Conservation (phyloP, 2,888 invertebrate species). For the Stenodera caucasica region DNA sequence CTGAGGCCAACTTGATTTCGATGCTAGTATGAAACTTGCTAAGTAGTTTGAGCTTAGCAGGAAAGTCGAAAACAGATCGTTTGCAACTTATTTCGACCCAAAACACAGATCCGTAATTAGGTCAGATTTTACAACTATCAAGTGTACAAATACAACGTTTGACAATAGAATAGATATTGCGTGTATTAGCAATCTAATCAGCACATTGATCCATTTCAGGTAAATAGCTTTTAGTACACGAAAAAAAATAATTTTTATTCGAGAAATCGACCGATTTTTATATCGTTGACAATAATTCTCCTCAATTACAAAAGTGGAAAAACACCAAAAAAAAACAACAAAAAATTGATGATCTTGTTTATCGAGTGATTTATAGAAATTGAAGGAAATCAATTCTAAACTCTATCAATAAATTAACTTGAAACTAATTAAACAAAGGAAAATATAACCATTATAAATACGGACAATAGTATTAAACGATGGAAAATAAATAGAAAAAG, state of each 20-base stretch:
- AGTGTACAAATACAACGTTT: constrained; percentile 1
- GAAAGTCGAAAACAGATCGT: too few species aligned
- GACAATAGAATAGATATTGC: neutral
- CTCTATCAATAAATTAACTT: neutral
- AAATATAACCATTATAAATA: neutral
- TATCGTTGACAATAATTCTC: neutral
- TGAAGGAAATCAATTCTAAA: neutral
- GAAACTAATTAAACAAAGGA: neutral
- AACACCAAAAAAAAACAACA: neutral
- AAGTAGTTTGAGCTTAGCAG: too few species aligned
- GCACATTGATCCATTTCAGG: neutral
- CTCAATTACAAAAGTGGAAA: neutral
- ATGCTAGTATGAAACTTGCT: too few species aligned
- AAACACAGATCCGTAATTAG: neutral
- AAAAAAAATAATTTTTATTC: too few species aligned
- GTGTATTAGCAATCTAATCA: constrained; percentile 1
- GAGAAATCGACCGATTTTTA: neutral
- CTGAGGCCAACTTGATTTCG: too few species aligned
- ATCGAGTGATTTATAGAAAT: neutral
- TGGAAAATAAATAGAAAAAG: neutral
- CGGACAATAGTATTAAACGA: neutral
- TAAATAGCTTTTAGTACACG: too few species aligned
- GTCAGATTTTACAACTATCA: neutral
- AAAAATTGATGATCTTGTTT: constrained; percentile 2
- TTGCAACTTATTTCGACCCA: too few species aligned